Evolutionary conservation across 1,140 invertebrate species (phyloP), one percentile per base, ranked within the genome.

Genomic region (Megathymus violae): DNA sequence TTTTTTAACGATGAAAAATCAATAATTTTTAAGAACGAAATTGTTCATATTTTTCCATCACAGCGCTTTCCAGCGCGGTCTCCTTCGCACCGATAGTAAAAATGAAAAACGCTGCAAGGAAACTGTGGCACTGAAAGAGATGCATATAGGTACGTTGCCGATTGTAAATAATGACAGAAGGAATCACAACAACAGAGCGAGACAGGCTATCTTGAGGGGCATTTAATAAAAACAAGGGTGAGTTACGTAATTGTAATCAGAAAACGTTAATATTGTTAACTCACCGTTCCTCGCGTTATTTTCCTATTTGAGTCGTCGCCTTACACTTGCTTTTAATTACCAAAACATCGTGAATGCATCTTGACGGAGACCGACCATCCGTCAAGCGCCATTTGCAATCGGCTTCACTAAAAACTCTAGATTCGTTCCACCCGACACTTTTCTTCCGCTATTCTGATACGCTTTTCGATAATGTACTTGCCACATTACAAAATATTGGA

Each of bases 41-140:
- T 84, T 86, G 83, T 84, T 87, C 80, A 89, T 89, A 89, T 89
- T 89, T 87, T 89, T 87, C 84, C 86, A 76, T 72, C 65, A 74
- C 78, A 74, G 73, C 64, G 68, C 69, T 75, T 79, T 79, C 71
- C 78, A 71, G 64, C 68, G 69, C 67, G 73, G 74, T 85, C 85
- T 85, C 83, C 56, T 74, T 80, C 82, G 64, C 73, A 70, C 71
- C 62, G 74, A 72, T 72, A 77, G 75, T 81, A 83, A 88, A 88
- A 88, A 86, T 85, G 82, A 82, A 88, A 88, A 88, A 82, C 74
- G 73, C 76, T 77, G 71, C 74, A 80, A 84, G 85, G 76, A 84
- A 82, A 86, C 82, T 64, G 79, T 70, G 77, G 31, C 65, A 58
- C 48, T 36, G 82, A 89, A 74, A 78, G 82, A 76, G 86, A 89